Evolutionary conservation across 2,113 vertebrate genomes (phyloP).

Genomic region (Mastomys coucha): DNA sequence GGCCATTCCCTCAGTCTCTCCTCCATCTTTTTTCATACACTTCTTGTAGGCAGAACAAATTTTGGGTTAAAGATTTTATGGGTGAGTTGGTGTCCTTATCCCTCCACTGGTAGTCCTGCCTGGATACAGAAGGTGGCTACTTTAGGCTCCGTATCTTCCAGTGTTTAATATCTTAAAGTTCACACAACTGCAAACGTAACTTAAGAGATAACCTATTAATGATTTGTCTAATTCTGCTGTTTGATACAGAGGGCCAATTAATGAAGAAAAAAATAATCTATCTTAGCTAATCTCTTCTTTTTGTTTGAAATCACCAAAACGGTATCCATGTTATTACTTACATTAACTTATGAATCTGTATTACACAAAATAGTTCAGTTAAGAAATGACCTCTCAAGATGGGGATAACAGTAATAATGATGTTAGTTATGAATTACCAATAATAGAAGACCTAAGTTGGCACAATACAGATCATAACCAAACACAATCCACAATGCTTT

Average conservation of each 20-base stretch:
- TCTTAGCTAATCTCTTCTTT: conserved; percentile 7
- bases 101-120: too few species aligned
- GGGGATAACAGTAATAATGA: background rate
- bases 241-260: background rate
- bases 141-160: too few species aligned
- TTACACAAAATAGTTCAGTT: conserved; percentile 14
- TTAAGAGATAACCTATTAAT: conserved; percentile 52
- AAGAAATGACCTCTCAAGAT: background rate
- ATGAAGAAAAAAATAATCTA: conserved; percentile 15
- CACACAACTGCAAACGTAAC: background rate
- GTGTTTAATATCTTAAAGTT: conserved; percentile 42
- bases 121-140: too few species aligned
- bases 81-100: too few species aligned
- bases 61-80: too few species aligned
- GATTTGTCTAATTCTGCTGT: conserved; percentile 27
- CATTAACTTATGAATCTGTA: background rate
- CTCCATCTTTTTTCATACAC: too few species aligned
- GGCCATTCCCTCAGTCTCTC: too few species aligned
- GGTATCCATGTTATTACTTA: background rate
- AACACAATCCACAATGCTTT: background rate
- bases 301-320: background rate
- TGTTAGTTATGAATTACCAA: background rate
- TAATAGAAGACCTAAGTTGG: background rate
- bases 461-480: background rate
- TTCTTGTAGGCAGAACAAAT: too few species aligned